A percentile compares a stretch with the other conserved stretches of the same genome.
phyloP scores from a whole-genome alignment of 1,140 invertebrate species.

The Ephestia elutella region DNA sequence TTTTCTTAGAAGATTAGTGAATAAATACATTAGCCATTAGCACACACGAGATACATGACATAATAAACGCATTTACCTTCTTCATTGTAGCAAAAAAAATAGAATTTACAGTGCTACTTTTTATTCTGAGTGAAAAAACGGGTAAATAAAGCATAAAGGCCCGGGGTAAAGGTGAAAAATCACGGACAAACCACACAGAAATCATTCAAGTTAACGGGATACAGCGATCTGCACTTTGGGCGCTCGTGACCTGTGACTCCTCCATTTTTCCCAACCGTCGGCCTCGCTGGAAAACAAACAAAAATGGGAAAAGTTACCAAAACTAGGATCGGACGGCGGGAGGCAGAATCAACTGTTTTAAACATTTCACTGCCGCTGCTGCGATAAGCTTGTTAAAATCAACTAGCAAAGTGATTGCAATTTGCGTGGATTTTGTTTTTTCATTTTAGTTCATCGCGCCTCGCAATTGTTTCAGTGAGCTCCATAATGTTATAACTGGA shows the following conservation, averaged over 20 bases:
- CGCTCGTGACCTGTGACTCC: slow-evolving; percentile 37
- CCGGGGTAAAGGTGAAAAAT: slow-evolving; percentile 33
- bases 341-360: not conserved
- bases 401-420: slow-evolving; percentile 1
- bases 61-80: no score
- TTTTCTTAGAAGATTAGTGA: no score
- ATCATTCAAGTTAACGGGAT: slow-evolving; percentile 49
- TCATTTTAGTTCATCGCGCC: not conserved
- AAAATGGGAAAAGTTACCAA: slow-evolving; percentile 8
- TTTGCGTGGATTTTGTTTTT: not conserved
- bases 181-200: slow-evolving; percentile 34
- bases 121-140: slow-evolving; percentile 20
- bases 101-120: not conserved
- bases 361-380: not conserved
- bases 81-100: not conserved
- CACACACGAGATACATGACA: no score
- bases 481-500: not conserved
- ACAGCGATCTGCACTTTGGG: slow-evolving; percentile 42
- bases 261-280: slow-evolving; percentile 25
- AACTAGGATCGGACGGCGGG: not conserved
- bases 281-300: slow-evolving; percentile 2
- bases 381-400: slow-evolving; percentile 4
- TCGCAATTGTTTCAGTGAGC: not conserved
- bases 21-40: no score
- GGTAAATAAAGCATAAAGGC: slow-evolving; percentile 27